phyloP scores from a whole-genome alignment of 1,140 invertebrate genomes.

The Drosophila miranda region DNA sequence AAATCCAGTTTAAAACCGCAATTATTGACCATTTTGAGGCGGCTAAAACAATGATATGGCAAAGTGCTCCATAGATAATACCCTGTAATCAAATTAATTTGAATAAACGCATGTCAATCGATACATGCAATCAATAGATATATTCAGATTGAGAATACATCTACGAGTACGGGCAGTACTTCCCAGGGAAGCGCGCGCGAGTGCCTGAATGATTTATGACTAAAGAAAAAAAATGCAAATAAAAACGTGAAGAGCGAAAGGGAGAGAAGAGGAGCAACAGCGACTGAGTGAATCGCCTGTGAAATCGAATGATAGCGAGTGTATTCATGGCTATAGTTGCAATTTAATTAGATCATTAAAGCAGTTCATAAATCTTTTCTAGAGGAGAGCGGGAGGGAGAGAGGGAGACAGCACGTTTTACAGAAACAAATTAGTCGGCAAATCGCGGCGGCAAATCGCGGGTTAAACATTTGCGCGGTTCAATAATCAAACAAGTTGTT shows the following conservation, averaged over 20 bases:
- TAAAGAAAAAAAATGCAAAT: conserved; percentile 12
- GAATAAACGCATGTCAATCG: conserved; percentile 61
- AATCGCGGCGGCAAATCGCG: conserved; percentile 34
- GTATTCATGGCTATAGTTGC: conserved; percentile 68
- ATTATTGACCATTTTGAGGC: conserved; percentile 4
- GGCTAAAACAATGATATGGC: conserved; percentile 34
- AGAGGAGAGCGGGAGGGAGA: neutral
- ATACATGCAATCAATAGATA: conserved; percentile 35
- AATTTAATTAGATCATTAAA: conserved; percentile 77
- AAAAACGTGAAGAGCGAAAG: conserved; percentile 1
- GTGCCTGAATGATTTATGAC: conserved; percentile 35
- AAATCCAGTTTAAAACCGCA: conserved; percentile 8
- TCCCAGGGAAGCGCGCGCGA: conserved; percentile 21
- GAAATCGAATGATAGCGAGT: conserved; percentile 40
- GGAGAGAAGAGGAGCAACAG: conserved; percentile 9
- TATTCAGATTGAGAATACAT: conserved; percentile 8
- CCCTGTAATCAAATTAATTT: conserved; percentile 50
- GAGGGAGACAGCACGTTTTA: conserved; percentile 44
- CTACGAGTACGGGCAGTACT: neutral
- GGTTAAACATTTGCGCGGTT: conserved; percentile 47
- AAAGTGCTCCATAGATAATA: conserved; percentile 24
- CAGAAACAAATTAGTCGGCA: conserved; percentile 65
- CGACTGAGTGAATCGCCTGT: conserved; percentile 35
- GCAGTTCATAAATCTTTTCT: conserved; percentile 69
- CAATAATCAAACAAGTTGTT: conserved; percentile 78